phyloP scores from a whole-genome alignment of 1,140 invertebrate species.

The Neodiprion fabricii region DNA sequence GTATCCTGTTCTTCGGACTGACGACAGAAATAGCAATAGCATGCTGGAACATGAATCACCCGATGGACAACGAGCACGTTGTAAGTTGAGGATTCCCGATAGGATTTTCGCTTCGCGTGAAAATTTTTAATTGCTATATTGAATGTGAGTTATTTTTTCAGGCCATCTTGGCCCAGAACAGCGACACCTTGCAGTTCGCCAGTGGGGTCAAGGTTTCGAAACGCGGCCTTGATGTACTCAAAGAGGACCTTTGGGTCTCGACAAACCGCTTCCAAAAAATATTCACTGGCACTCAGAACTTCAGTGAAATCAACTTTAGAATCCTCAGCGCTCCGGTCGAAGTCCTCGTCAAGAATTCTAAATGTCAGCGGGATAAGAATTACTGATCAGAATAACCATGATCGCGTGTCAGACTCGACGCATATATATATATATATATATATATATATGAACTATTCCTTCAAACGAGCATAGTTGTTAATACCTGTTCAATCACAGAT shows the following conservation, averaged over 20 bases:
- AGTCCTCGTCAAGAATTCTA: neutral
- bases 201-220: slow-evolving; percentile 25
- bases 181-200: slow-evolving; percentile 27
- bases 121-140: neutral
- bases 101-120: no score
- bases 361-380: neutral
- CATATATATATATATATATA: no score
- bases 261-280: slow-evolving; percentile 6
- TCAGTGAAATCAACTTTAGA: slow-evolving; percentile 18
- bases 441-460: no score
- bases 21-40: slow-evolving; percentile 44
- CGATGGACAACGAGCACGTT: slow-evolving; percentile 25
- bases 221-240: neutral
- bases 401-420: no score
- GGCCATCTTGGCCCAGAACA: slow-evolving; percentile 16
- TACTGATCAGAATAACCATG: no score
- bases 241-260: neutral
- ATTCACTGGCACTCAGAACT: slow-evolving; percentile 17
- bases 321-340: neutral
- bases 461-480: no score
- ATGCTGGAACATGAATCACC: slow-evolving; percentile 48
- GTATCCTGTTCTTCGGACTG: slow-evolving; percentile 49
- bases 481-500: no score
- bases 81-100: slow-evolving; percentile 27
- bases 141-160: slow-evolving; percentile 11